These are phyloP conservation scores for Sesamia nonagrioides DNA, from an alignment of 1,140 invertebrate genomes.

Conservation along the genomic window DNA sequence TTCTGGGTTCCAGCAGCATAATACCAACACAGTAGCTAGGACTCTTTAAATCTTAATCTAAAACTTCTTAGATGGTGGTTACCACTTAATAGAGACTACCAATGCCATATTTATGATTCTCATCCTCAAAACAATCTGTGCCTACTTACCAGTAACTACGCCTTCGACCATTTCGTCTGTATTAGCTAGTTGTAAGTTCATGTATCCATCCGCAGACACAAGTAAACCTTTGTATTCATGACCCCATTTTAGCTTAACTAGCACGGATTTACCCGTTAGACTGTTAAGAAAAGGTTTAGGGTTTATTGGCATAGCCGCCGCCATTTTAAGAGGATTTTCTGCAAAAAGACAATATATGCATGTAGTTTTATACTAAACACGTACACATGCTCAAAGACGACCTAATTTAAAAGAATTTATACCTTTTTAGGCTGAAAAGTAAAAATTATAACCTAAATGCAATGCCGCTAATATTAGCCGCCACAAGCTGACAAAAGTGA, in stretches of 20 bases:
- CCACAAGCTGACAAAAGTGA: background rate
- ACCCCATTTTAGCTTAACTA: slow-evolving; percentile 99
- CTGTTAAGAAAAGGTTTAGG: slow-evolving; percentile 99
- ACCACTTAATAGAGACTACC: background rate
- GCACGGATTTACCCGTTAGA: slow-evolving; percentile 98
- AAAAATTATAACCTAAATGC: slow-evolving; percentile 36
- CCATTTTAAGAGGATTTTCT: slow-evolving; percentile 75
- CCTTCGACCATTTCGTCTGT: slow-evolving; percentile 99
- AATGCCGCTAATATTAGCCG: background rate
- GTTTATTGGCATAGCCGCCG: slow-evolving; percentile 98
- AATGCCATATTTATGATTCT: background rate
- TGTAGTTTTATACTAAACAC: background rate
- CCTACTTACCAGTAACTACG: slow-evolving; percentile 91
- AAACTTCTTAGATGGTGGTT: background rate
- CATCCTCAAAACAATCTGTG: background rate
- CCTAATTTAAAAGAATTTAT: background rate
- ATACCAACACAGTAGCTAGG: too few species aligned
- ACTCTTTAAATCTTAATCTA: too few species aligned
- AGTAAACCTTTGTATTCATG: slow-evolving; percentile 99
- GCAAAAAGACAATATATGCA: slow-evolving; percentile 40
- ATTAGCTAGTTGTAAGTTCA: slow-evolving; percentile 99
- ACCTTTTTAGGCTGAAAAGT: background rate
- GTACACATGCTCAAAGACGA: background rate
- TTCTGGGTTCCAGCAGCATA: too few species aligned
- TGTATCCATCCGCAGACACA: slow-evolving; percentile 99